Percentiles rank a stretch among this genome's conserved stretches.
Evolutionary conservation across 2,888 invertebrate species (phyloP).

Genomic region (Epinotia demarniana): DNA sequence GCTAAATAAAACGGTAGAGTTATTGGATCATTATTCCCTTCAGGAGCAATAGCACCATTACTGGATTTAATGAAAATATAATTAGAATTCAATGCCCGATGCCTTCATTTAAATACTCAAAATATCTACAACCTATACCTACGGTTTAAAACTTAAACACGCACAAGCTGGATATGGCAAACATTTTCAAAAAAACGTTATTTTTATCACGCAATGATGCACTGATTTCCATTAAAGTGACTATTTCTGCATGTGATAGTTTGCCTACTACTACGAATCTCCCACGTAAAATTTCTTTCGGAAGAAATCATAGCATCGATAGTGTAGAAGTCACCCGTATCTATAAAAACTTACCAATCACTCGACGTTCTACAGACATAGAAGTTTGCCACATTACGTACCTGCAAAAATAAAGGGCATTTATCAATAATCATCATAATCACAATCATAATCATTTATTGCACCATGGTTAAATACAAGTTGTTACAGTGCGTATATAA

Average conservation of each 20-base stretch:
- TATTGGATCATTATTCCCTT: conserved; percentile 39
- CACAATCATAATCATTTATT: too few relatives aligned
- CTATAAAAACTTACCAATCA: conserved; percentile 38
- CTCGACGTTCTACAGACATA: conserved; percentile 32
- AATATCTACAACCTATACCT: background rate
- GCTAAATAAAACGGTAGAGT: conserved; percentile 29
- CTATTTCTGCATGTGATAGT: conserved; percentile 3
- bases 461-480: too few relatives aligned
- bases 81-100: conserved; percentile 1
- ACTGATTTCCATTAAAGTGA: background rate
- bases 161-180: background rate
- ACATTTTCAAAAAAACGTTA: background rate
- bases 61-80: conserved; percentile 23
- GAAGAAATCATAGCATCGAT: conserved; percentile 38
- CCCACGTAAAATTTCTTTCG: conserved; percentile 49
- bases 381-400: conserved; percentile 55
- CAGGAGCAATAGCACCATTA: conserved; percentile 18
- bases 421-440: too few relatives aligned
- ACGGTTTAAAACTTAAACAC: background rate
- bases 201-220: background rate
- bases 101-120: conserved; percentile 8
- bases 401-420: conserved; percentile 60
- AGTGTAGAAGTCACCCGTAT: conserved; percentile 5
- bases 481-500: too few relatives aligned
- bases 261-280: conserved; percentile 39